Conservation (phyloP, 2,113 vertebrate genomes). For the Campylomormyrus tamandua region DNA sequence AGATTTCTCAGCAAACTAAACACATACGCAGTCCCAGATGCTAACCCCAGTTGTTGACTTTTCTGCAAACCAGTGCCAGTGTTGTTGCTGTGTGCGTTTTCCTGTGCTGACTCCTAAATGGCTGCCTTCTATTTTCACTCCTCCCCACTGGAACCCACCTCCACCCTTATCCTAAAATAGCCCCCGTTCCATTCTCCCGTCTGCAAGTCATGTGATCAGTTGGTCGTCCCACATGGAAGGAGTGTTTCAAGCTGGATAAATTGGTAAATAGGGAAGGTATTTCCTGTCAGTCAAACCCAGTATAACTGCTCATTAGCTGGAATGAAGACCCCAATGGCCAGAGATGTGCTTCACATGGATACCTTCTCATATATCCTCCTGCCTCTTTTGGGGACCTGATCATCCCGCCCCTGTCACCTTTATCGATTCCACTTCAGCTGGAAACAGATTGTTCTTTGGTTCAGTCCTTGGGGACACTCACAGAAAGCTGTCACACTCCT, state of each 20-base stretch:
- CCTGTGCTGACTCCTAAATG: not conserved
- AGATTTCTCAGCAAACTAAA: not conserved
- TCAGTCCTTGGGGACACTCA: not conserved
- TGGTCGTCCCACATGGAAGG: not conserved
- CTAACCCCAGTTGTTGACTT: not conserved
- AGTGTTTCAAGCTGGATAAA: not conserved
- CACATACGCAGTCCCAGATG: not conserved
- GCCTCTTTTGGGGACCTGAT: not conserved
- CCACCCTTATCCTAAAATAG: not conserved
- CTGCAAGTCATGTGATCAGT: not conserved
- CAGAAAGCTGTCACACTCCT: not conserved
- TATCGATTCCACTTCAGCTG: not conserved
- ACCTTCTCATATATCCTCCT: not conserved
- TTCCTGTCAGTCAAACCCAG: not conserved
- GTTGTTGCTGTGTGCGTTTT: not conserved
- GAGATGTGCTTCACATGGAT: not conserved
- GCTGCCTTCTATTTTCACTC: not conserved
- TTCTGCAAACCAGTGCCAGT: not conserved
- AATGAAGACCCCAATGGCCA: not conserved
- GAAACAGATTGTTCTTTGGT: not conserved
- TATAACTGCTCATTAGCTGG: not conserved
- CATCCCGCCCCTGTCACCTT: not conserved
- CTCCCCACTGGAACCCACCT: not conserved
- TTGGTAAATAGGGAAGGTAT: not conserved
- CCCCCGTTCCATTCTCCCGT: not conserved